A percentile compares a stretch with the other conserved stretches of the same genome.
These are phyloP conservation scores for Vipera ursinii DNA, from an alignment of 2,797 vertebrate genomes.

Conservation along the genomic window DNA sequence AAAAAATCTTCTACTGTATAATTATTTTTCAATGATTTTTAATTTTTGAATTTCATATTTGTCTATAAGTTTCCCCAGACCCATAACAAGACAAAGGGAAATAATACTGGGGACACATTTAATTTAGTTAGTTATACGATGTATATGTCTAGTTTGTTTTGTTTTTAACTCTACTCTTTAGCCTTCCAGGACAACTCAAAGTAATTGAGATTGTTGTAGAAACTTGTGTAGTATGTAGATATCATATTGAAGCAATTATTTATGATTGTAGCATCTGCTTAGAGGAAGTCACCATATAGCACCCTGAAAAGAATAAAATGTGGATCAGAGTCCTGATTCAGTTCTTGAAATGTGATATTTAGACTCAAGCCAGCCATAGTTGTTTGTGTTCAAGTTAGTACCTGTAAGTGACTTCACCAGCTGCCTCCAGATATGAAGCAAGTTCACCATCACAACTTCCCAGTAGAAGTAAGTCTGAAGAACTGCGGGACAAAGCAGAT, in stretches of 20 bases:
- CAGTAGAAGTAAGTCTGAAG: background rate
- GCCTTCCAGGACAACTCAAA: background rate
- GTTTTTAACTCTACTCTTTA: background rate
- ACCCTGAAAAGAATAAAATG: background rate
- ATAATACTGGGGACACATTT: background rate
- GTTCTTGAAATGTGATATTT: background rate
- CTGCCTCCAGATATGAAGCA: background rate
- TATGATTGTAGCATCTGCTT: background rate
- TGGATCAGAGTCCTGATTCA: background rate
- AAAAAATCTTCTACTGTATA: background rate
- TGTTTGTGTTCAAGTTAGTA: background rate
- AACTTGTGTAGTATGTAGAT: background rate
- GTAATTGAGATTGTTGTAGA: background rate
- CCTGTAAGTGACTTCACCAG: background rate
- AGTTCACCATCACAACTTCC: background rate
- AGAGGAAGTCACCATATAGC: background rate
- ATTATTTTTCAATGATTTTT: constrained; percentile 21
- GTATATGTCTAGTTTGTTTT: constrained; percentile 7
- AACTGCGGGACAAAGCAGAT: background rate
- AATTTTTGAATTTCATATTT: constrained; percentile 35
- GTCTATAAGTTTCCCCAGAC: constrained; percentile 10
- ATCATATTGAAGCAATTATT: background rate
- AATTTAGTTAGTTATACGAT: background rate
- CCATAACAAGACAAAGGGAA: background rate
- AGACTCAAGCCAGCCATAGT: background rate